Evolutionary conservation across 2,113 vertebrate genomes (phyloP), one percentile per base, ranked within the genome.

Genomic region (Hemiscyllium ocellatum): DNA sequence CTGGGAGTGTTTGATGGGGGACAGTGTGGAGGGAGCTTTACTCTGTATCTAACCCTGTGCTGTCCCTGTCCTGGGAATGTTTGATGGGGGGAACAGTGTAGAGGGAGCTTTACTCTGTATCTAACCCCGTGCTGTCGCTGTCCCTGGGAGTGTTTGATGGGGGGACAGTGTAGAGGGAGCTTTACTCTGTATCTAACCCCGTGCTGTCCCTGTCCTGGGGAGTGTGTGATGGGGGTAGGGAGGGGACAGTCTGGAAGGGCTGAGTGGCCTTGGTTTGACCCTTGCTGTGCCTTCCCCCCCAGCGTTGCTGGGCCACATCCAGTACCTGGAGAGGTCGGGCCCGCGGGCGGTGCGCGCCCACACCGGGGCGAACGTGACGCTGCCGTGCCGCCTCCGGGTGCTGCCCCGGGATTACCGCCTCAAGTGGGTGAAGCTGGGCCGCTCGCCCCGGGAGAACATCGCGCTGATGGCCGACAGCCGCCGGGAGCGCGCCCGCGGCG

Each of bases 381-480:
- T 99, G 69, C 98, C 98, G 8, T 99, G 99, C 96, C 97, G 95
- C 98, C 98, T 0, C 97, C 98, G 69, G 95, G 96, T 80, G 7
- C 17, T 96, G 0, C 98, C 97, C 0, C 97, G 96, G 95, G 97
- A 97, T 22, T 98, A 98, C 85, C 98, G 98, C 5, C 97, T 99
- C 96, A 99, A 99, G 83, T 99, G 99, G 99, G 98, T 98, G 96
- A 99, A 98, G 97, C 96, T 98, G 65, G 97, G 98, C 0, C 96
- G 98, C 0, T 97, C 97, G 89, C 96, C 97, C 95, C 97, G 96
- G 0, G 99, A 99, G 95, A 97, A 97, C 93, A 97, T 99, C 96
- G 99, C 98, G 85, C 98, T 98, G 66, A 97, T 98, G 0, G 99
- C 99, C 96, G 97, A 96, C 95, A 98, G 97, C 4, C 97, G 96